Conservation (phyloP, 2,888 invertebrate genomes). For the Dynastes maya region DNA sequence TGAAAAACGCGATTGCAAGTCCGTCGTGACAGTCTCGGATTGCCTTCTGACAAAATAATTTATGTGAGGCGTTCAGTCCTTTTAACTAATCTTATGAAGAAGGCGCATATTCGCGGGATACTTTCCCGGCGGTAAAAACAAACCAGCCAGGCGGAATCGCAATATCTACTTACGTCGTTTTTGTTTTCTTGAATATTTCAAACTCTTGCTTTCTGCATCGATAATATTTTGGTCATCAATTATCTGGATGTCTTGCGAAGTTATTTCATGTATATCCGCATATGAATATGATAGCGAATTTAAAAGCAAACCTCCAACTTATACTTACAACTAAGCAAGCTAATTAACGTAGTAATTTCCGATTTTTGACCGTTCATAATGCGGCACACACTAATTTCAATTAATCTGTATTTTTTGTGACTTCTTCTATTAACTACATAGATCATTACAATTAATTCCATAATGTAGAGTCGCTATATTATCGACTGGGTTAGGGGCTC, state of each 20-base stretch:
- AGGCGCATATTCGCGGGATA: background rate
- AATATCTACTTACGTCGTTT: background rate
- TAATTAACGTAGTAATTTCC: no score
- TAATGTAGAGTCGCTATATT: no score
- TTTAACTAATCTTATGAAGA: slow-evolving; percentile 15
- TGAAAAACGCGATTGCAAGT: slow-evolving; percentile 29
- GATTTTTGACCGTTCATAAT: no score
- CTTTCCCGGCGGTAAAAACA: background rate
- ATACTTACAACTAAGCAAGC: no score
- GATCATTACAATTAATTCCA: no score
- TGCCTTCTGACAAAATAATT: slow-evolving; percentile 27
- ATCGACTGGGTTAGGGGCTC: no score
- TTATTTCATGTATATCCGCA: background rate
- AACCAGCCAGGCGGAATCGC: background rate
- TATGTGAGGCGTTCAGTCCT: slow-evolving; percentile 9
- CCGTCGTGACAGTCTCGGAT: slow-evolving; percentile 17
- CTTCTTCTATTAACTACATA: no score
- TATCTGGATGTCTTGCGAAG: background rate
- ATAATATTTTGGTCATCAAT: slow-evolving; percentile 1
- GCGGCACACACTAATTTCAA: no score
- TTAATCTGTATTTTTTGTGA: no score
- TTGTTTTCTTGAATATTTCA: background rate
- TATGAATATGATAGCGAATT: background rate
- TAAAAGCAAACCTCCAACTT: no score
- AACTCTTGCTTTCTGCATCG: background rate